Base-by-base conservation (phyloP, 2,113 vertebrate species). In the Paralichthys olivaceus region DNA sequence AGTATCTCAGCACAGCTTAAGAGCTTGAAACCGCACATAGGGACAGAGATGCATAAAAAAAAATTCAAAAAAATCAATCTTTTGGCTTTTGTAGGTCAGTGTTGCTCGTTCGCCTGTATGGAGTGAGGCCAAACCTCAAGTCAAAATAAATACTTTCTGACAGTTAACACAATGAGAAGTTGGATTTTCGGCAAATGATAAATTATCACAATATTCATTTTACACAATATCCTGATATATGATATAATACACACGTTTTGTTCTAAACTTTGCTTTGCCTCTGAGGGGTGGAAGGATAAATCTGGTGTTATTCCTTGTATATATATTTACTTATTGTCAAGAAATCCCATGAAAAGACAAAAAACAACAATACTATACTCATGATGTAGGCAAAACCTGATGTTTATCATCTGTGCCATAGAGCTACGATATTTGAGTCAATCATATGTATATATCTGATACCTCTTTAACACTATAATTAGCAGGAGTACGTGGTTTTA, bases 61-160 rank as follows among this genome's bases (percentile, higher is more conserved):
- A 60, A 79, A n/a, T n/a, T n/a, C n/a, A n/a, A 77, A 55, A 69
- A 90, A 91, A 91, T 77, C 81, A 82, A 82, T 86, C 22, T 87
- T 89, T 92, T 93, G 93, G 91, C 90, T 89, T 49, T 49, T 77
- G 77, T 79, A 74, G 81, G 78, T 86, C 76, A 65, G 26, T 19
- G 40, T 37, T 63, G 20, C 22, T 53, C 49, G 55, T 56, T 64
- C 34, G 45, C 57, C 49, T 53, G 15, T 9, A 23, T 7, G 28
- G 8, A 68, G 19, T 26, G 26, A 60, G 20, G 20, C 13, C n/a
- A 56, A 54, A 81, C 49, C 23, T 66, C 4, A 14, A 23, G 40
- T 74, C 68, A 25, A 77, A 72, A 22, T 55, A 45, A 51, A 73
- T 60, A 58, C 57, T 72, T 77, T 61, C 15, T 63, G n/a, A 71